Percentiles rank a stretch among this genome's conserved stretches.
Evolutionary conservation across 2,113 vertebrate genomes (phyloP).

Genomic region (Narcine bancroftii): DNA sequence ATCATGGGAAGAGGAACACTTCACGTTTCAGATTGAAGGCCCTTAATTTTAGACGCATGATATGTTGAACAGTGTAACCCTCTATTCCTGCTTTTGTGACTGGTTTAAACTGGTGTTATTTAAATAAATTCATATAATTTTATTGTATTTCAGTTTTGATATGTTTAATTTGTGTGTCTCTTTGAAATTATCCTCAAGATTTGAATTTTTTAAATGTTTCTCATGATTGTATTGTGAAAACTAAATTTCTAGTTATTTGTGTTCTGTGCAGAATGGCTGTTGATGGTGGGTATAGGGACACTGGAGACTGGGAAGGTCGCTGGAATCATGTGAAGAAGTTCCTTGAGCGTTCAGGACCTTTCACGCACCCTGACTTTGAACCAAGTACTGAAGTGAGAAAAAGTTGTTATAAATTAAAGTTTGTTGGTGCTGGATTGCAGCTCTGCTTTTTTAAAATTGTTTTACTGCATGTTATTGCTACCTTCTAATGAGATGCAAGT

Average conservation of each 20-base stretch:
- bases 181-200: neutral
- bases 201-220: neutral
- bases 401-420: conserved; percentile 42
- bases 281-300: conserved; percentile 77
- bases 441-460: neutral
- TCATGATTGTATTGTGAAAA: conserved; percentile 34
- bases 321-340: conserved; percentile 97
- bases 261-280: conserved; percentile 90
- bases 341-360: conserved; percentile 89
- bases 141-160: neutral
- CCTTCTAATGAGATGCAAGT: neutral
- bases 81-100: neutral
- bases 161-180: neutral
- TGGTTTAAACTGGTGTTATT: neutral
- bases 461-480: neutral
- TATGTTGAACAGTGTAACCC: neutral
- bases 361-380: conserved; percentile 98
- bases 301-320: conserved; percentile 88
- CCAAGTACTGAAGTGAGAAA: conserved; percentile 86
- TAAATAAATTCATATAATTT: neutral
- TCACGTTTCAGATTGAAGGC: too few relatives aligned
- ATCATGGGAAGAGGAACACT: too few relatives aligned
- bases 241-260: conserved; percentile 63
- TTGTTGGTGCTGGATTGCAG: neutral
- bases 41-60: neutral